Evolutionary conservation across 2,888 invertebrate genomes (phyloP), one percentile per base, ranked within the genome.

Genomic region (Cephus sareptanus): DNA sequence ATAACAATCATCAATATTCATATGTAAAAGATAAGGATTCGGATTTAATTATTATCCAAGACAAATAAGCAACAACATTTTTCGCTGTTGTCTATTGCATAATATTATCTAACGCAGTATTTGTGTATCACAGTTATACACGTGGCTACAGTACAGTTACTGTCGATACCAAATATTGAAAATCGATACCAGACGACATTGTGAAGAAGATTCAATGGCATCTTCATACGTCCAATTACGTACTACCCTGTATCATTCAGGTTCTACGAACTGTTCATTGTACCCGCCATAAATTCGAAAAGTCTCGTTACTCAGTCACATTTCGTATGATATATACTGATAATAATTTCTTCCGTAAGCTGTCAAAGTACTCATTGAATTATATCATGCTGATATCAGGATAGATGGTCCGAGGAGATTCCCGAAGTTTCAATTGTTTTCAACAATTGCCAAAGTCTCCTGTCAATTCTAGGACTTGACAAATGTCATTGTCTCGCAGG

Each of bases 131-230:
- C 15, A 56, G 9, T 9, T 23, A 23, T 23, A 56, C 23, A 82
- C 81, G 76, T 81, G 76, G 77, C 70, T 71, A 71, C 77, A 79
- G 70, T 79, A 75, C 81, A 86, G 80, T 81, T 79, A 75, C 83
- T 85, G 84, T 85, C 87, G 85, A 83, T 86, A 84, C 83, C 86
- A 87, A 86, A 81, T 87, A 88, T 87, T 87, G 88, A 88, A 86
- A 88, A 88, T 88, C 88, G 88, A 88, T 88, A 83, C 85, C 85
- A 88, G 88, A 87, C 88, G 82, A 78, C 77, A 85, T 84, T 81
- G 85, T 84, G 81, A 79, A 76, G 78, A 75, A 79, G 78, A 83
- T 80, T 83, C 83, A 84, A 86, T 83, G 77, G 83, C 76, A 76
- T 80, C 83, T 84, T 86, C 82, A 78, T 85, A 85, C 82, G 83